phyloP scores from a whole-genome alignment of 2,113 vertebrate genomes.

The Vulpes ferrilata region DNA sequence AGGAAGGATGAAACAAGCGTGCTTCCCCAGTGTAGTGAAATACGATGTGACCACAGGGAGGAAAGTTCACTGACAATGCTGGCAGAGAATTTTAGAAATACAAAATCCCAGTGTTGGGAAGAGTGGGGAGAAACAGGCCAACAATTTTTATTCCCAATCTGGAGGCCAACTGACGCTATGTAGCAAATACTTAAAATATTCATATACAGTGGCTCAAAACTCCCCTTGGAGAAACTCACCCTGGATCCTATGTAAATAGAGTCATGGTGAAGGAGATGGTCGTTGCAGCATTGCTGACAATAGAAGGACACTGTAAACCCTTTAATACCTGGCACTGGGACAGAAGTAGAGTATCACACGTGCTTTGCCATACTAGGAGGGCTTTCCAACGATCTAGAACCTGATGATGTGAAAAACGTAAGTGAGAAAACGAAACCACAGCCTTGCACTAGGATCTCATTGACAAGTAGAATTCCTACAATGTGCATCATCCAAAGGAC shows the following conservation, averaged over 20 bases:
- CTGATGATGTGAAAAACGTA: rapidly evolving
- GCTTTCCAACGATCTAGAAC: too few relatives aligned
- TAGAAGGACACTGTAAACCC: rapidly evolving
- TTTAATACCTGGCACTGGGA: too few relatives aligned
- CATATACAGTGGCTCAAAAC: rapidly evolving
- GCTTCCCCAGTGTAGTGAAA: background rate
- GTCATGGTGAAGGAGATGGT: rapidly evolving
- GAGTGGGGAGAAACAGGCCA: background rate
- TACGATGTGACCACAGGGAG: background rate
- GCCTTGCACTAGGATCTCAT: rapidly evolving
- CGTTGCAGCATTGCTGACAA: rapidly evolving
- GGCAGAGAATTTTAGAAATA: background rate
- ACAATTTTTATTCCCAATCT: background rate
- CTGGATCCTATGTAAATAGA: background rate
- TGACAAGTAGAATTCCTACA: background rate
- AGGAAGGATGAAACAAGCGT: too few relatives aligned
- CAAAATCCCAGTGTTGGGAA: background rate
- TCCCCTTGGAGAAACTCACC: background rate
- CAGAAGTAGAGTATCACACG: background rate
- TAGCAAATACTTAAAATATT: background rate
- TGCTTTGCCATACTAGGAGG: rapidly evolving
- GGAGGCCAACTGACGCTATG: background rate
- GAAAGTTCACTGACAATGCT: rapidly evolving
- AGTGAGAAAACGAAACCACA: background rate
- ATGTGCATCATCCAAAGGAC: too few relatives aligned